These are phyloP conservation scores for Numida meleagris DNA, from an alignment of 2,113 vertebrate genomes.

Conservation along the genomic window DNA sequence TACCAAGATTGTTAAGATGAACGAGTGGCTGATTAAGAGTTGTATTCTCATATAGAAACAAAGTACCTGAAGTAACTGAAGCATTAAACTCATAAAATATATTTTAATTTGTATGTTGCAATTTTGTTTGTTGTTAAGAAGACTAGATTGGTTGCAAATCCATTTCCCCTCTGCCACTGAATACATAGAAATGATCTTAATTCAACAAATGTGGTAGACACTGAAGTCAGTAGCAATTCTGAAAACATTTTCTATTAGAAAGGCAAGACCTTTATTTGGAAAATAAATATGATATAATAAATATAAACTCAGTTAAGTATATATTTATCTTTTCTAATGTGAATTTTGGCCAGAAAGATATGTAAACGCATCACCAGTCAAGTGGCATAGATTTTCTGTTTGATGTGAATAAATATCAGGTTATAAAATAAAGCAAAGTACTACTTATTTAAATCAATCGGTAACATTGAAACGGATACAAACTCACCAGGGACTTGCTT, in stretches of 20 bases:
- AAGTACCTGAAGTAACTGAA: conserved; percentile 56
- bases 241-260: neutral
- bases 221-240: neutral
- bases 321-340: neutral
- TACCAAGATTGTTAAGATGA: conserved; percentile 59
- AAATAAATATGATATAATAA: neutral
- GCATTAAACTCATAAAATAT: conserved; percentile 12
- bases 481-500: neutral
- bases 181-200: neutral
- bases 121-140: neutral
- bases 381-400: neutral
- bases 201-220: neutral
- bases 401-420: neutral
- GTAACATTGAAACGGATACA: neutral
- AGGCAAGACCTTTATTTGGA: neutral
- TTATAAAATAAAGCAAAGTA: neutral
- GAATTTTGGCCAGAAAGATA: neutral
- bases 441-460: neutral
- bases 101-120: conserved; percentile 27
- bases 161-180: neutral
- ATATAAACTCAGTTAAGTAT: neutral
- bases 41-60: conserved; percentile 24
- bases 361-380: neutral
- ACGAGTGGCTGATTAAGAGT: conserved; percentile 43
- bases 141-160: neutral